phyloP scores from a whole-genome alignment of 2,113 vertebrate species.

The Ramphastos sulfuratus region DNA sequence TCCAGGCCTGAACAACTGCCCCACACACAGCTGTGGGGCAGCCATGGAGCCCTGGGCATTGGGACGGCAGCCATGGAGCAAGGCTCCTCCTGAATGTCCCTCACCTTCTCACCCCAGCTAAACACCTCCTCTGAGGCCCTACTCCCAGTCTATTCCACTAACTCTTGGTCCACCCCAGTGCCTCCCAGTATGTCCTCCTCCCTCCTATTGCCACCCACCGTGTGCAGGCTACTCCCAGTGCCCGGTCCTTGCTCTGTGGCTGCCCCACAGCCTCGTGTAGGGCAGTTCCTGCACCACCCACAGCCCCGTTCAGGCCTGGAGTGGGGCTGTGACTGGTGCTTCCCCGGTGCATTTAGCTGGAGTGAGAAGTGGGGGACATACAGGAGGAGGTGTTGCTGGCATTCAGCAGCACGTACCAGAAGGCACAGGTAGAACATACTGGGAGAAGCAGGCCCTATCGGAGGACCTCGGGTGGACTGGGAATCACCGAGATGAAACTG shows the following conservation, averaged over 20 bases:
- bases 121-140: background rate
- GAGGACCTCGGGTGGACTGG: background rate
- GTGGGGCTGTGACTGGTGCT: no score
- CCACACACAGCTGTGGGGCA: background rate
- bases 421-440: background rate
- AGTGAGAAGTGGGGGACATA: background rate
- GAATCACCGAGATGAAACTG: background rate
- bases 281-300: no score
- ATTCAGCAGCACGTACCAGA: background rate
- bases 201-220: background rate
- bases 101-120: no score
- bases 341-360: background rate
- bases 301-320: no score
- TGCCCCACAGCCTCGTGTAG: no score
- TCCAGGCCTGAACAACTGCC: background rate
- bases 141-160: background rate
- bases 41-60: fast-evolving
- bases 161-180: background rate
- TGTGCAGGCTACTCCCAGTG: background rate
- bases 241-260: no score
- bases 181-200: background rate
- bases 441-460: no score
- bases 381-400: no score
- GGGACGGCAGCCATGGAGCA: background rate
- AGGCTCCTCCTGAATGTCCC: no score